These are phyloP conservation scores for Turnix velox DNA, from an alignment of 2,113 vertebrate species.

Conservation along the genomic window DNA sequence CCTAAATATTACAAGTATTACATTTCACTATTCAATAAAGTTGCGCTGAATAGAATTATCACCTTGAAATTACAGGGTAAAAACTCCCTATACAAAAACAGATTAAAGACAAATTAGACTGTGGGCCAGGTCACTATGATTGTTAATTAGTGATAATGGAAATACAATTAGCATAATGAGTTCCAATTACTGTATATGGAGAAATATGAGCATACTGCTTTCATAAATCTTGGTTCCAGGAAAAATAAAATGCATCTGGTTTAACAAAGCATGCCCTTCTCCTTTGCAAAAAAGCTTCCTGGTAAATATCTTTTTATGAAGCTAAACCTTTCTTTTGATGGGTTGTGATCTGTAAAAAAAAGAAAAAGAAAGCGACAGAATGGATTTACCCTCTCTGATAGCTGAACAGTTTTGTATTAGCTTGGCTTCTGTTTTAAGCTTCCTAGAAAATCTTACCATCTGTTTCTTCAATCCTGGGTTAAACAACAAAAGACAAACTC, in stretches of 20 bases:
- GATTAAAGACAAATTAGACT: slow-evolving; percentile 89
- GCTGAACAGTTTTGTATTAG: slow-evolving; percentile 75
- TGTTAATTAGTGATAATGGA: slow-evolving; percentile 89
- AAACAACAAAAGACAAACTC: slow-evolving; percentile 73
- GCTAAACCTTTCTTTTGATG: slow-evolving; percentile 70
- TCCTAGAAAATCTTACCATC: slow-evolving; percentile 80
- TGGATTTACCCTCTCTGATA: slow-evolving; percentile 73
- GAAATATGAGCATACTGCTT: slow-evolving; percentile 79
- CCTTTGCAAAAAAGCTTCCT: slow-evolving; percentile 67
- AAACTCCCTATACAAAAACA: slow-evolving; percentile 81
- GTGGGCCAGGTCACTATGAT: slow-evolving; percentile 85
- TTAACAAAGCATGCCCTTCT: slow-evolving; percentile 78
- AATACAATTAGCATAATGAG: slow-evolving; percentile 87
- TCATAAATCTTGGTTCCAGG: slow-evolving; percentile 80
- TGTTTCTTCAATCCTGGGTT: slow-evolving; percentile 74
- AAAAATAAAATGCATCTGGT: slow-evolving; percentile 82
- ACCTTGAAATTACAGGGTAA: slow-evolving; percentile 84
- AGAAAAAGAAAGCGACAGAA: slow-evolving; percentile 24
- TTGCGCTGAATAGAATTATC: slow-evolving; percentile 82
- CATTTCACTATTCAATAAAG: slow-evolving; percentile 74
- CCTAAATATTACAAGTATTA: slow-evolving; percentile 69
- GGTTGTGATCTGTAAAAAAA: slow-evolving; percentile 42
- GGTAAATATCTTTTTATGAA: slow-evolving; percentile 72
- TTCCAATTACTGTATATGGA: slow-evolving; percentile 83
- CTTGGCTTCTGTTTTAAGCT: slow-evolving; percentile 79